Base-by-base conservation (phyloP, 2,797 vertebrate genomes). In the Amblyopsis hoosieri region DNA sequence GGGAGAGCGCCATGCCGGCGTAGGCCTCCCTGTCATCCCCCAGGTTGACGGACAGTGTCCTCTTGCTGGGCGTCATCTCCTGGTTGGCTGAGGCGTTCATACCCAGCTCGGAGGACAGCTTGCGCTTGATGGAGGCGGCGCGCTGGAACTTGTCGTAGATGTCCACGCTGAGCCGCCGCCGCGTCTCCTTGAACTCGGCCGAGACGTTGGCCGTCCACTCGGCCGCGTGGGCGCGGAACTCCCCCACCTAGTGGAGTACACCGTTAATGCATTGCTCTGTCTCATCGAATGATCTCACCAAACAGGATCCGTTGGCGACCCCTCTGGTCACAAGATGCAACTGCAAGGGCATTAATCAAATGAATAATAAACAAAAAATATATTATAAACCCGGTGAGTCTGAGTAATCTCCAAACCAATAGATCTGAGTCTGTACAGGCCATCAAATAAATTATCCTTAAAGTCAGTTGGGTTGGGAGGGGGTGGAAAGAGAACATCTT, bases 151-250 rank as follows among this genome's bases (percentile, higher is more conserved):
- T 96, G 93, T 99, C 97, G 0, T 99, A 98, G 72, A 99, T 96
- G 90, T 99, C 97, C 50, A 99, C 97, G 0, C 97, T 99, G 74
- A 99, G 92, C 14, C 97, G 92, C 56, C 97, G 86, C 2, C 97
- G 93, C 0, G 97, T 99, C 87, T 98, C 97, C 84, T 99, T 99
- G 89, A 99, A 98, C 87, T 99, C 97, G 0, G 97, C 97, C 0
- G 97, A 99, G 77, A 99, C 97, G 0, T 98, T 99, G 46, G 97
- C 97, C 0, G 97, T 98, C 98, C 98, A 99, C 87, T 99, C 98
- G 0, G 98, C 98, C 0, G 98, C 97, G 0, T 99, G 98, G 3
- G 95, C 96, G 65, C 98, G 90, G 80, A 99, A 98, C 84, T 99
- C 98, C 11, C 97, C 98, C 0, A 99, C 97, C 98, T 99, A 68